Percentiles rank a stretch among this genome's conserved stretches.
These are phyloP conservation scores for Gallinago paraguaiae DNA, from an alignment of 2,113 vertebrate genomes.

Conservation along the genomic window DNA sequence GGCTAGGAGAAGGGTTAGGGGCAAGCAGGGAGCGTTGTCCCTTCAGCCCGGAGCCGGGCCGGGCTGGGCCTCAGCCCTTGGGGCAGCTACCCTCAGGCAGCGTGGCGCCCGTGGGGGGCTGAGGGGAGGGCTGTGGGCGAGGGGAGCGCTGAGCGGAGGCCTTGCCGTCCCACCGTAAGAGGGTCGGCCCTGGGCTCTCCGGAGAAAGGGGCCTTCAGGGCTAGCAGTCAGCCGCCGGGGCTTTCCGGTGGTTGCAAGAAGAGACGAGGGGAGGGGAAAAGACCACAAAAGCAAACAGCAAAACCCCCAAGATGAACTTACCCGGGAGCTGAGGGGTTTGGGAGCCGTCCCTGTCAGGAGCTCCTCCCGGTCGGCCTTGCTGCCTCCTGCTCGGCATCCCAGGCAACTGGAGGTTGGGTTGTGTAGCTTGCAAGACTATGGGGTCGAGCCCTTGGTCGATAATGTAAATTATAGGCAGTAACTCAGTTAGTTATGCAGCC, in stretches of 20 bases:
- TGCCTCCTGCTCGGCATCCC: accelerated
- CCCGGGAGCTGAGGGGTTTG: too few species aligned
- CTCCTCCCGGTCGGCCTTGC: too few species aligned
- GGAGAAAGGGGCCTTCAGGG: too few species aligned
- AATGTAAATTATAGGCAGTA: background rate
- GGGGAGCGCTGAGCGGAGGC: too few species aligned
- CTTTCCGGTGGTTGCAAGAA: accelerated
- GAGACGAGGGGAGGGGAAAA: too few species aligned
- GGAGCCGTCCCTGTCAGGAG: background rate
- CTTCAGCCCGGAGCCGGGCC: accelerated
- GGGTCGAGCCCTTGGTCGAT: background rate
- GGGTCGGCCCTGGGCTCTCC: too few species aligned
- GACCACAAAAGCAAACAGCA: accelerated
- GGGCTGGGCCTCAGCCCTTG: too few species aligned
- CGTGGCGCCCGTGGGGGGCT: too few species aligned
- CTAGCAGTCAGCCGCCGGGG: background rate
- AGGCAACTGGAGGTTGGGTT: accelerated
- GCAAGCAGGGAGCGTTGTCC: too few species aligned
- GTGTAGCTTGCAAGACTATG: accelerated
- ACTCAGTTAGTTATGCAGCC: background rate
- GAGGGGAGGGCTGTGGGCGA: too few species aligned
- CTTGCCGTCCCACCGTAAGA: too few species aligned
- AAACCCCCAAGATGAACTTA: background rate
- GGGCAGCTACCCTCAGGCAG: too few species aligned
- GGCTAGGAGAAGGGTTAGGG: background rate